Conservation (phyloP, 2,888 invertebrate genomes). For the Caenorhabditis sp. region DNA sequence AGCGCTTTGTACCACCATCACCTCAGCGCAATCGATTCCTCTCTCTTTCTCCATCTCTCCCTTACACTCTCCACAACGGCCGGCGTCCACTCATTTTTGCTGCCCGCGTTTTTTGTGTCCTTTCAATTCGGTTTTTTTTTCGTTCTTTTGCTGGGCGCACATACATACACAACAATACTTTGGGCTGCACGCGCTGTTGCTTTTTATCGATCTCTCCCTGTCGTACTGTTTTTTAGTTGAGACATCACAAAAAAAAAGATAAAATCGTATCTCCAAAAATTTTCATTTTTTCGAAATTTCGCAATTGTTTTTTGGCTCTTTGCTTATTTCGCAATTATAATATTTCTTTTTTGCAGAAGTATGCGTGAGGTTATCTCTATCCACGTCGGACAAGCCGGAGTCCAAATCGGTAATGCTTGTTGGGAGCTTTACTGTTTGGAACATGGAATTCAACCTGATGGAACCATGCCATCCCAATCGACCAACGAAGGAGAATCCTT, state of each 20-base stretch:
- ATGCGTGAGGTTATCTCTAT: constrained; percentile 66
- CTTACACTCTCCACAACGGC: not conserved
- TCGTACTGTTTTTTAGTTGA: not conserved
- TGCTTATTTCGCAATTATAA: too few relatives aligned
- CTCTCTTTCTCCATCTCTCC: not conserved
- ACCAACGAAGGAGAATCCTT: constrained; percentile 81
- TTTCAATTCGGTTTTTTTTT: not conserved
- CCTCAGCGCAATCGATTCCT: not conserved
- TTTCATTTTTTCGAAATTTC: not conserved
- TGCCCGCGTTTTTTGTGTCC: not conserved
- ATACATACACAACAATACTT: not conserved
- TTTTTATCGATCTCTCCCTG: not conserved
- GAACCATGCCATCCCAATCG: constrained; percentile 61
- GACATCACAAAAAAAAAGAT: not conserved
- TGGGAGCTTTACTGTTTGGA: constrained; percentile 76
- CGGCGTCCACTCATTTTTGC: not conserved
- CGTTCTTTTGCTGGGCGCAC: not conserved
- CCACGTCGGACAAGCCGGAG: constrained; percentile 68
- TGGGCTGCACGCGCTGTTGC: not conserved
- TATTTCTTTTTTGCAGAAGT: not conserved
- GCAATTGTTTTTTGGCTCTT: not conserved
- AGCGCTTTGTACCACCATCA: not conserved
- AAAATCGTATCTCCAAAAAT: not conserved
- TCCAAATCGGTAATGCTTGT: constrained; percentile 74
- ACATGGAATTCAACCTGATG: constrained; percentile 75